Conservation (phyloP, 2,888 invertebrate species). For the Neoitamus cyanurus region DNA sequence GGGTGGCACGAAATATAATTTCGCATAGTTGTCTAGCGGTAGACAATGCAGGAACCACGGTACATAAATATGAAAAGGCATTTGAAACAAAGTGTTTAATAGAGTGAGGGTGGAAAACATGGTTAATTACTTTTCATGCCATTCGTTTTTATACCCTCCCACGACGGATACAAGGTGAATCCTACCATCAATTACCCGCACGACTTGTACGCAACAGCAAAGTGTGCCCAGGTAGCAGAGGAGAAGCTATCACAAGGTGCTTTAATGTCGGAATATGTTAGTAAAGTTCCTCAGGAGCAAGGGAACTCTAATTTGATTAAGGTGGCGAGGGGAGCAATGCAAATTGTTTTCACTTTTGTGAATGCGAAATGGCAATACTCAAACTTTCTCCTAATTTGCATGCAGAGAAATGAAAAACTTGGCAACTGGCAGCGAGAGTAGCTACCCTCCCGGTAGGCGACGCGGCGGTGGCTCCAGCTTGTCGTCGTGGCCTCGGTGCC, state of each 20-base stretch:
- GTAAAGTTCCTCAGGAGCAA: constrained; percentile 10
- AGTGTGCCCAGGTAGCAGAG: background rate
- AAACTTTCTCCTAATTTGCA: constrained; percentile 40
- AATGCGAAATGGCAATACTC: constrained; percentile 32
- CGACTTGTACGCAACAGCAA: background rate
- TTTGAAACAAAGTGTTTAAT: background rate
- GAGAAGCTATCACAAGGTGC: constrained; percentile 21
- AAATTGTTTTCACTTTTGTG: constrained; percentile 39
- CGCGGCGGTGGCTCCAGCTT: background rate
- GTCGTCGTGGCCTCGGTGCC: background rate
- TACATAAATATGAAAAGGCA: background rate
- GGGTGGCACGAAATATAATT: background rate
- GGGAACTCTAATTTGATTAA: constrained; percentile 30
- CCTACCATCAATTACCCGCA: background rate
- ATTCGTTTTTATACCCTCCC: constrained; percentile 13
- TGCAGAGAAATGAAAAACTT: constrained; percentile 18
- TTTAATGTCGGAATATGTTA: constrained; percentile 21
- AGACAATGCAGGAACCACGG: background rate
- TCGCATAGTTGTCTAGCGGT: background rate
- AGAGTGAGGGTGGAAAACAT: constrained; percentile 12
- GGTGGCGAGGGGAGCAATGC: constrained; percentile 14
- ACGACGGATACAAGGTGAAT: background rate
- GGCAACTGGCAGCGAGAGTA: background rate
- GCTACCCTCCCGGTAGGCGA: background rate
- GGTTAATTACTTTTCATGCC: constrained; percentile 44